Evolutionary conservation across 2,113 vertebrate species (phyloP), one percentile per base, ranked within the genome.

Genomic region (Mionectes macconnelli): DNA sequence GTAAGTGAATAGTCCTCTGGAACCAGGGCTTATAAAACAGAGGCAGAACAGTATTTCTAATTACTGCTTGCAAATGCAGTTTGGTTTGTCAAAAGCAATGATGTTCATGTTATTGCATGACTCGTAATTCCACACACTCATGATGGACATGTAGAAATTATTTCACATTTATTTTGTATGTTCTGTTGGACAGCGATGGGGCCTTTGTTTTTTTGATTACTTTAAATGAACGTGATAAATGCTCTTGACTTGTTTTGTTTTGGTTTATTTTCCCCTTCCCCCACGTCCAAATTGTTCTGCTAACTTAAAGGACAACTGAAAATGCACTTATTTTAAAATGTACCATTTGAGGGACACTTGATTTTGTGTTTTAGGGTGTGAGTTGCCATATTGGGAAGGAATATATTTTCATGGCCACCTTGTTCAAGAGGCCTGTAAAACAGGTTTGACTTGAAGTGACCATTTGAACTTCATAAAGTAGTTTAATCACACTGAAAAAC

Each of bases 391-490:
- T 60, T 92, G 44, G 63, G 62, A 49, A 81, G 37, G 79, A 93
- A 70, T 87, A 30, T 53, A 70, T 78, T 94, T 83, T 89, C 62
- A 64, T 82, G 83, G 55, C 76, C 64, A 72, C 40, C n/a, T 87
- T 64, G n/a, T 75, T 85, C 31, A 87, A 78, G 90, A 57, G 56
- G 64, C 80, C 53, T 97, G 95, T 85, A 88, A 81, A 94, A 72
- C 95, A 85, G 67, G 93, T 94, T 95, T 95, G 93, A 92, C 94
- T 92, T 60, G 63, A 94, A 95, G 93, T 95, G 94, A 95, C 96
- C 87, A 93, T 90, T 92, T 93, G 83, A 96, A 89, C 93, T 93
- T 90, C 75, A 84, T 59, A 57, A 90, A 94, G 89, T 77, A 31
- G 20, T 78, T 87, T 94, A 88, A 81, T 93, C 50, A 75, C 50